Conservation (phyloP, 2,113 vertebrate genomes). For the Suncus etruscus region DNA sequence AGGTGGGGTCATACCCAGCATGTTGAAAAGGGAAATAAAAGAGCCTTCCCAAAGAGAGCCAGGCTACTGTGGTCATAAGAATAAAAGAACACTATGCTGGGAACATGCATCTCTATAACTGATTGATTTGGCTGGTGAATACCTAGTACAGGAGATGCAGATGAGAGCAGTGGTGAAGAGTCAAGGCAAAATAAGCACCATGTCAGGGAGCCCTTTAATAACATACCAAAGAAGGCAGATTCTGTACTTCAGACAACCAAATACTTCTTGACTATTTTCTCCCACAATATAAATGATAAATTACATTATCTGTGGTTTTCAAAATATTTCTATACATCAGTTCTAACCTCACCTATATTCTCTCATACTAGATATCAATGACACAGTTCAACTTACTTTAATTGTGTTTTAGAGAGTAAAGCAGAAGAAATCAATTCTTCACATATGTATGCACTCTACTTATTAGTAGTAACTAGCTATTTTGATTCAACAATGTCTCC, state of each 20-base stretch:
- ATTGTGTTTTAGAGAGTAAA: slow-evolving; percentile 75
- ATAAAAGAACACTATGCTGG: neutral
- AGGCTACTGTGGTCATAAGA: neutral
- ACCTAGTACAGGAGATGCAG: neutral
- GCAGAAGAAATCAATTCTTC: slow-evolving; percentile 77
- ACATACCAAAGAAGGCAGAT: neutral
- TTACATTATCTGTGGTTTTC: neutral
- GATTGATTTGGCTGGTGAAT: neutral
- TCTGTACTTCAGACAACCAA: slow-evolving; percentile 24
- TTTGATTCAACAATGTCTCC: slow-evolving; percentile 51
- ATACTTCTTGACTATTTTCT: slow-evolving; percentile 18
- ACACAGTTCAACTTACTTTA: slow-evolving; percentile 58
- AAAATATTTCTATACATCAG: slow-evolving; percentile 9
- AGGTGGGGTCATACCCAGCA: neutral
- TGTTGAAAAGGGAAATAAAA: neutral
- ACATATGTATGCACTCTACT: slow-evolving; percentile 71
- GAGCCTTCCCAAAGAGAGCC: neutral
- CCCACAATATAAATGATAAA: slow-evolving; percentile 24
- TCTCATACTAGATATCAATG: slow-evolving; percentile 47
- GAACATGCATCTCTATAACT: neutral
- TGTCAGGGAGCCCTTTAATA: neutral
- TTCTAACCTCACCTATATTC: slow-evolving; percentile 32
- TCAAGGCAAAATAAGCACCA: neutral
- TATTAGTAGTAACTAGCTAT: slow-evolving; percentile 72
- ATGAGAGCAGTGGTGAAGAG: neutral